Evolutionary conservation across 2,888 invertebrate species (phyloP).

Genomic region (Cheilosia urbana): DNA sequence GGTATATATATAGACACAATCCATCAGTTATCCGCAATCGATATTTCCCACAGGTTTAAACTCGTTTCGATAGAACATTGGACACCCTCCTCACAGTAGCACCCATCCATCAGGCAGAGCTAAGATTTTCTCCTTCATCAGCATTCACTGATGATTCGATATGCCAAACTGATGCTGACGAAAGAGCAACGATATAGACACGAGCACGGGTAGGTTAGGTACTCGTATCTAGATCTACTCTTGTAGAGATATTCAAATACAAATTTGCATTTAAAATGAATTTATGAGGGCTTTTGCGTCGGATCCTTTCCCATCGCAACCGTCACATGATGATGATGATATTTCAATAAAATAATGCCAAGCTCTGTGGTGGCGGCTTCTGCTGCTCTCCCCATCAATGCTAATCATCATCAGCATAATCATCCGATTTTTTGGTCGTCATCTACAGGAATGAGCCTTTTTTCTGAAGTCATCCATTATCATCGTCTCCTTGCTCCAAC

Average conservation of each 20-base stretch:
- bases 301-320: not conserved
- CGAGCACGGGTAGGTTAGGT: not conserved
- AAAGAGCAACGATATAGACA: slow-evolving; percentile 36
- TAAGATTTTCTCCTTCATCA: slow-evolving; percentile 50
- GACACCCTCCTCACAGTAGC: not conserved
- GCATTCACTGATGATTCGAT: slow-evolving; percentile 38
- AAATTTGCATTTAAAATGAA: slow-evolving; percentile 71
- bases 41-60: slow-evolving; percentile 61
- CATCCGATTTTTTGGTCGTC: slow-evolving; percentile 47
- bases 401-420: slow-evolving; percentile 73
- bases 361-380: slow-evolving; percentile 18
- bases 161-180: not conserved
- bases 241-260: slow-evolving; percentile 58
- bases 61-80: slow-evolving; percentile 13
- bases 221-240: not conserved
- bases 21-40: slow-evolving; percentile 64
- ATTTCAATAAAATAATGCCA: slow-evolving; percentile 70
- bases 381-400: slow-evolving; percentile 48
- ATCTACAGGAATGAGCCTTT: slow-evolving; percentile 17
- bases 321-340: slow-evolving; percentile 47
- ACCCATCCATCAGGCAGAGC: slow-evolving; percentile 46
- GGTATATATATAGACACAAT: slow-evolving; percentile 16
- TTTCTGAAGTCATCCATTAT: slow-evolving; percentile 8
- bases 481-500: not conserved
- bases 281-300: slow-evolving; percentile 49